Evolutionary conservation across 2,113 vertebrate species (phyloP), one percentile per base, ranked within the genome.

Genomic region (Chinchilla lanigera): DNA sequence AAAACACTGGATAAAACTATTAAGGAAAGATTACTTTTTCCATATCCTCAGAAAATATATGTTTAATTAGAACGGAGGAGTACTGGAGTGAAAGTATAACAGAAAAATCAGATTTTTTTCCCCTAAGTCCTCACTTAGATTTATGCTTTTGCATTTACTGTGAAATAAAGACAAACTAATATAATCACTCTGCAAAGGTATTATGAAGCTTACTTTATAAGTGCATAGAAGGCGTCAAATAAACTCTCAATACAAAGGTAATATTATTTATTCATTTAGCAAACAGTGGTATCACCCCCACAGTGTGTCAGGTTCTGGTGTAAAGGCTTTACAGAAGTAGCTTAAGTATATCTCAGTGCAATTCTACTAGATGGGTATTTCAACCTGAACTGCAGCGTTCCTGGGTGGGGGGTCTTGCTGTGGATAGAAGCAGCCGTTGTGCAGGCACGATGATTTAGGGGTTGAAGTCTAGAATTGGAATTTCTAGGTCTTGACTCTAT

Each of bases 91-190:
- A 22, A 83, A 52, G 2, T 71, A 94, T 9, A 24, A 47, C 2
- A 44, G 41, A 56, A 1, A 94, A 92, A 82, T 22, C 54, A 73
- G 65, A 67, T 17, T 54, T 38, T 90, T 82, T 77, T 63, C 58
- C 50, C 47, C 14, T 63, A 94, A 58, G 81, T 35, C 12, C 1
- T 4, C 33, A 91, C 20, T 75, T 63, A 41, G 19, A 38, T 63
- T 78, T 93, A 61, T 78, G n/a, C 11, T 92, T 89, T 41, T 58
- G 86, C 16, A 91, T n/a, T 88, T 80, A 73, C 41, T 50, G 26
- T 93, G 69, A 96, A 93, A 93, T 88, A 96, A 94, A 94, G 33
- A 71, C n/a, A 95, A 97, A 89, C 38, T 50, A 67, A 88, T 82
- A 38, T 50, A 71, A 69, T 65, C 7, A 86, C 50, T 89, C 67